These are phyloP conservation scores for Agelastica alni DNA, from an alignment of 2,888 invertebrate species.

Conservation along the genomic window DNA sequence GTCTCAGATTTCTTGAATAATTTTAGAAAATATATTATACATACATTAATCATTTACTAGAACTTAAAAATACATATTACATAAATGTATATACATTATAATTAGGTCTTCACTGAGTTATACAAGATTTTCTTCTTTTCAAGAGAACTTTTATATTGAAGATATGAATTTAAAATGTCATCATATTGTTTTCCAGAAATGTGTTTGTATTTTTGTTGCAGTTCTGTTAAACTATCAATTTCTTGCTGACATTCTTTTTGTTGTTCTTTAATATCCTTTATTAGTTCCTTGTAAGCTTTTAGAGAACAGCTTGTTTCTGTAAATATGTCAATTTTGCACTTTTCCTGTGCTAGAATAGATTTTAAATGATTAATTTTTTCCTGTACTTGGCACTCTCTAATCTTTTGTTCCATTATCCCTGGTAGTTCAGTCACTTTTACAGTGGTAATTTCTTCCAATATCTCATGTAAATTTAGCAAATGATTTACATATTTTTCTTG, in stretches of 20 bases:
- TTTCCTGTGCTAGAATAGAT: constrained; percentile 45
- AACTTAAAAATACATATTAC: neutral
- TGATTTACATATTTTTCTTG: constrained; percentile 50
- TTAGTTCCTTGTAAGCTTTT: constrained; percentile 53
- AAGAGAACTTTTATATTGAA: constrained; percentile 51
- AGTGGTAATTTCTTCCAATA: constrained; percentile 51
- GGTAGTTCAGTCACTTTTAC: constrained; percentile 49
- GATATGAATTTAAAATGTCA: constrained; percentile 54
- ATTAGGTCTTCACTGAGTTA: constrained; percentile 25
- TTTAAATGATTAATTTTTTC: constrained; percentile 51
- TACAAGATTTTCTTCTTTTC: constrained; percentile 51
- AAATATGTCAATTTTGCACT: constrained; percentile 51
- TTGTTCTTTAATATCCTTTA: constrained; percentile 52
- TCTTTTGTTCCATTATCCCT: constrained; percentile 48
- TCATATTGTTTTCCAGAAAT: constrained; percentile 56
- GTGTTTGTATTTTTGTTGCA: constrained; percentile 54
- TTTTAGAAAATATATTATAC: too few relatives aligned
- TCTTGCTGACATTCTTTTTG: constrained; percentile 49
- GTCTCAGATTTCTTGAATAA: too few relatives aligned
- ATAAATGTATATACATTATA: neutral
- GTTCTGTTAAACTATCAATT: constrained; percentile 49
- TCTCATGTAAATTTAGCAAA: constrained; percentile 43
- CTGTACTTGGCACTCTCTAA: constrained; percentile 49
- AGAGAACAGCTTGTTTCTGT: constrained; percentile 54
- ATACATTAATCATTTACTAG: too few relatives aligned